A percentile compares a stretch with the other conserved stretches of the same genome.
These are phyloP conservation scores for Bombus confusus DNA, from an alignment of 1,140 invertebrate genomes.

Conservation along the genomic window DNA sequence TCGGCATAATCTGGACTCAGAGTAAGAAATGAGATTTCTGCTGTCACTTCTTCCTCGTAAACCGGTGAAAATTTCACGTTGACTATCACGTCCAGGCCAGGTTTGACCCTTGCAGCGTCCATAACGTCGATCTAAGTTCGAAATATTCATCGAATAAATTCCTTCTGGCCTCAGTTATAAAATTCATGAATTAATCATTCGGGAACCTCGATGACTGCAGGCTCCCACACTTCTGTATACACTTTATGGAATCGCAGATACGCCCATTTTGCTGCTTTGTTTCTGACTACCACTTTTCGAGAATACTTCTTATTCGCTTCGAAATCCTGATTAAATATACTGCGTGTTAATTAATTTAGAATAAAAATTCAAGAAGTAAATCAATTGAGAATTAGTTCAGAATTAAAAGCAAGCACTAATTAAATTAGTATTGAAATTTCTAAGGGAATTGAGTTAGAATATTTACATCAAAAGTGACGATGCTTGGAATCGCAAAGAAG, in stretches of 20 bases:
- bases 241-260: slow-evolving; percentile 32
- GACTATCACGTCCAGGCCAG: neutral
- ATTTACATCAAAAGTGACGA: slow-evolving; percentile 8
- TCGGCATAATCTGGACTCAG: neutral
- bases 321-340: neutral
- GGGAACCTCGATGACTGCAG: slow-evolving; percentile 5
- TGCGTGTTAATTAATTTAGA: neutral
- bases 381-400: too few relatives aligned
- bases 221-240: slow-evolving; percentile 24
- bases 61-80: slow-evolving; percentile 38
- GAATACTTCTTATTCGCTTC: neutral
- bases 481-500: slow-evolving; percentile 17
- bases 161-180: too few relatives aligned
- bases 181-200: neutral
- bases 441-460: neutral
- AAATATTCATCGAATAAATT: neutral
- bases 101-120: slow-evolving; percentile 26
- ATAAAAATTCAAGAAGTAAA: too few relatives aligned
- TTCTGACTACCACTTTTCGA: neutral
- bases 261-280: slow-evolving; percentile 35
- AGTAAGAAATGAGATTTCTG: slow-evolving; percentile 34
- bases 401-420: neutral
- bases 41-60: slow-evolving; percentile 17
- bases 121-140: slow-evolving; percentile 14
- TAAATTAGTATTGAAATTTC: neutral